Evolutionary conservation across 2,888 invertebrate genomes (phyloP).

Genomic region (Epinotia brunnichana): DNA sequence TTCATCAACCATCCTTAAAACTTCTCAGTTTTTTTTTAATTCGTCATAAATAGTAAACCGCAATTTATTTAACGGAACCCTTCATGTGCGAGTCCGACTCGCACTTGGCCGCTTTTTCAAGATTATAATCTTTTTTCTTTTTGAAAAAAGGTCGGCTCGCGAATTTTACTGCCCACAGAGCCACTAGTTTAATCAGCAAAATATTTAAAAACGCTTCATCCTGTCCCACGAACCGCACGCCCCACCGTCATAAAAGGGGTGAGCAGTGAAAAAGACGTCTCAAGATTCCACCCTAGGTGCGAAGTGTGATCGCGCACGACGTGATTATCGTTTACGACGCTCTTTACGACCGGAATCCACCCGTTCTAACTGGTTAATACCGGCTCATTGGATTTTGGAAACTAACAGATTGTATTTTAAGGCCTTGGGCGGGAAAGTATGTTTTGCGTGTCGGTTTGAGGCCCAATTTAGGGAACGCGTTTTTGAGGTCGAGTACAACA

Average conservation of each 20-base stretch:
- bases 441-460: not conserved
- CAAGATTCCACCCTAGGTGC: conserved; percentile 71
- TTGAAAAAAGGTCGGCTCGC: too few species aligned
- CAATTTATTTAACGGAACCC: too few species aligned
- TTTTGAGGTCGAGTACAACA: too few species aligned
- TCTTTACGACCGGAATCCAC: conserved; percentile 52
- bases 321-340: conserved; percentile 71
- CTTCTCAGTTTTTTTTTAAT: too few species aligned
- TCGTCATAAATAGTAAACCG: too few species aligned
- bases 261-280: conserved; percentile 74
- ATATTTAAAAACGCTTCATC: conserved; percentile 39
- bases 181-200: too few species aligned
- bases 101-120: too few species aligned
- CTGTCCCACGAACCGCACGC: conserved; percentile 50
- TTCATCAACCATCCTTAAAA: too few species aligned
- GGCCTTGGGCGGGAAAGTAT: not conserved
- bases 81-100: too few species aligned
- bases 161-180: too few species aligned
- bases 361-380: conserved; percentile 36
- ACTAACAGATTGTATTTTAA: conserved; percentile 21
- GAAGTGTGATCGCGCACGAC: conserved; percentile 67
- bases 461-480: too few species aligned
- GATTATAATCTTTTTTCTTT: too few species aligned
- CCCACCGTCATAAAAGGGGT: conserved; percentile 64
- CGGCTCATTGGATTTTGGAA: conserved; percentile 28